A percentile compares a stretch with the other conserved stretches of the same genome.
Evolutionary conservation across 2,888 invertebrate genomes (phyloP).

Genomic region (Chymomyza fuscimana): DNA sequence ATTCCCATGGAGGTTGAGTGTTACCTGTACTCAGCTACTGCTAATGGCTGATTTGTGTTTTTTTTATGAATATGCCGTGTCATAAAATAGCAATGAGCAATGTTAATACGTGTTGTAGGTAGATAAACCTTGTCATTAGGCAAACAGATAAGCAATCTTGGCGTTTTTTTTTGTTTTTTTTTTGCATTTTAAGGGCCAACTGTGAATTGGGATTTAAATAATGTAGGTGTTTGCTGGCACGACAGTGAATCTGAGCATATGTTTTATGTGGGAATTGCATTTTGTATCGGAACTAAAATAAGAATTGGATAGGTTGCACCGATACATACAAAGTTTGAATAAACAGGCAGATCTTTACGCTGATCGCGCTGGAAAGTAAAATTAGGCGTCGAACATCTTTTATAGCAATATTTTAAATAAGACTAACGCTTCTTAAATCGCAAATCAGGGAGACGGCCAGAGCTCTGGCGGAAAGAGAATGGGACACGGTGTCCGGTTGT

Average conservation of each 20-base stretch:
- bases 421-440: too few species aligned
- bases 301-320: too few species aligned
- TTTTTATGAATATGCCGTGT: not conserved
- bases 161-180: not conserved
- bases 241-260: not conserved
- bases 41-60: not conserved
- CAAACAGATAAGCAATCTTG: not conserved
- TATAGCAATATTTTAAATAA: too few species aligned
- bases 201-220: not conserved
- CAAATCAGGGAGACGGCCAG: too few species aligned
- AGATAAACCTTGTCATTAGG: not conserved
- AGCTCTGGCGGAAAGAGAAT: too few species aligned
- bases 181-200: not conserved
- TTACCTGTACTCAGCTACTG: not conserved
- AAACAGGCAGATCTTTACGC: too few species aligned
- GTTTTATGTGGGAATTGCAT: not conserved
- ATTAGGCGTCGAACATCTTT: too few species aligned
- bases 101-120: not conserved
- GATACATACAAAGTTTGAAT: too few species aligned
- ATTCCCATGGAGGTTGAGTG: not conserved
- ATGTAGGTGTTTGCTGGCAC: not conserved
- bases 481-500: too few species aligned
- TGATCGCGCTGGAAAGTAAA: too few species aligned
- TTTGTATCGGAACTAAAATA: too few species aligned
- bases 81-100: not conserved